Base-by-base conservation (phyloP, 2,797 vertebrate genomes). In the Acanthiza pusilla region DNA sequence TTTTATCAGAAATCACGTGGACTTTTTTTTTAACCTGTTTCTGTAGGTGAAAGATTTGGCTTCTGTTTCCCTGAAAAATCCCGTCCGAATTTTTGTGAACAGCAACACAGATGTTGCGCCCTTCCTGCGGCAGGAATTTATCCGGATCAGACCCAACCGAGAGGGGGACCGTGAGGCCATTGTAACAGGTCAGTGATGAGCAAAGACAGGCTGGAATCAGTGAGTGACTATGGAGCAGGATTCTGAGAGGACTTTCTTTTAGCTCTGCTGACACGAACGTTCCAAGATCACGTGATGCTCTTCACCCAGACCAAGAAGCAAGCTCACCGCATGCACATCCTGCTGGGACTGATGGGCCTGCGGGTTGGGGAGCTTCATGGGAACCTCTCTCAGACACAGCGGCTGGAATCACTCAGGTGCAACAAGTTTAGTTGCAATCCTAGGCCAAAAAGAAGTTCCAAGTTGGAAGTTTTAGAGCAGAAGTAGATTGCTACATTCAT, bases 281-380 rank as follows among this genome's bases (percentile, higher is more conserved):
- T 99, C 97, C 98, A 98, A 26, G 99, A 99, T 79, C 99, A 99
- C 0, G 99, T 99, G 94, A 99, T 99, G 99, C 93, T 99, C 13
- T 99, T 99, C 97, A 99, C 98, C 14, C 99, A 99, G 98, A 99
- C 99, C 16, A 99, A 99, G 98, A 99, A 99, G 92, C 99, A 99
- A 96, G 99, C 99, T 21, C 99, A 99, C 83, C 98, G 99, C 53
- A 98, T 99, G 97, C 99, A 99, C 97, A 99, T 99, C 93, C 97
- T 99, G 4, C 97, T 99, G 38, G 99, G 99, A 5, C 98, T 99
- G 60, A 98, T 99, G 98, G 99, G 99, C 10, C 97, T 99, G 50
- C 98, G 98, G 17, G 99, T 99, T 2, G 99, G 99, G 15, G 99
- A 99, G 96, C 99, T 99, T 48, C 99, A 99, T 0, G 99, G 99